These are phyloP conservation scores for Dynastes hyllus DNA, from an alignment of 2,888 invertebrate species.

Conservation along the genomic window DNA sequence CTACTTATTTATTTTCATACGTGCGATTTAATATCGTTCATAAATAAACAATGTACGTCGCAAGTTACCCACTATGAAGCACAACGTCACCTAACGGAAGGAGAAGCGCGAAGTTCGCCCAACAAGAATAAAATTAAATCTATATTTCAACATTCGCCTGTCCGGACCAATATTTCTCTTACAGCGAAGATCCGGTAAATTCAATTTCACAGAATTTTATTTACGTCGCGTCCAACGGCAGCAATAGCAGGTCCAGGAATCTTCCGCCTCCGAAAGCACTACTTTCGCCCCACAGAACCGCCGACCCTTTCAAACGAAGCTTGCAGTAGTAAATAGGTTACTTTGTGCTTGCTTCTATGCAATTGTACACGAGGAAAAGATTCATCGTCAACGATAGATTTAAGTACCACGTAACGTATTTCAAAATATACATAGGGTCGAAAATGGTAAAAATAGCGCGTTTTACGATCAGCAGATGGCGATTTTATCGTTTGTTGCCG, in stretches of 20 bases:
- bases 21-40: not conserved
- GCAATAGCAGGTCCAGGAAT: not conserved
- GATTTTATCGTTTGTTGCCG: slow-evolving; percentile 51
- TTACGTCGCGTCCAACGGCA: slow-evolving; percentile 23
- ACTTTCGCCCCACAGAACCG: no score
- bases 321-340: no score
- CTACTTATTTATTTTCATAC: not conserved
- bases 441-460: slow-evolving; percentile 62
- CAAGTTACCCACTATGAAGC: not conserved
- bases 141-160: slow-evolving; percentile 32
- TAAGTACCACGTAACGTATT: slow-evolving; percentile 11
- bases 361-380: not conserved
- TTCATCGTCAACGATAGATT: slow-evolving; percentile 12
- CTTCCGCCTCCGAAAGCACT: not conserved
- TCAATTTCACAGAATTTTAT: slow-evolving; percentile 31
- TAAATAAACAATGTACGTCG: not conserved
- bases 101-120: not conserved
- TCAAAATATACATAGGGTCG: slow-evolving; percentile 2
- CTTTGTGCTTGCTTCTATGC: no score
- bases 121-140: slow-evolving; percentile 33
- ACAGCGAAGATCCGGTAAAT: slow-evolving; percentile 25
- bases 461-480: slow-evolving; percentile 59
- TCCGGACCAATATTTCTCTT: slow-evolving; percentile 24
- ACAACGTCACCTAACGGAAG: not conserved
- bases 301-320: no score